A percentile compares a stretch with the other conserved stretches of the same genome.
Evolutionary conservation across 37 sponge, comb jelly and placozoan genomes (phyloP).

Genomic region (Corticium candelabrum): DNA sequence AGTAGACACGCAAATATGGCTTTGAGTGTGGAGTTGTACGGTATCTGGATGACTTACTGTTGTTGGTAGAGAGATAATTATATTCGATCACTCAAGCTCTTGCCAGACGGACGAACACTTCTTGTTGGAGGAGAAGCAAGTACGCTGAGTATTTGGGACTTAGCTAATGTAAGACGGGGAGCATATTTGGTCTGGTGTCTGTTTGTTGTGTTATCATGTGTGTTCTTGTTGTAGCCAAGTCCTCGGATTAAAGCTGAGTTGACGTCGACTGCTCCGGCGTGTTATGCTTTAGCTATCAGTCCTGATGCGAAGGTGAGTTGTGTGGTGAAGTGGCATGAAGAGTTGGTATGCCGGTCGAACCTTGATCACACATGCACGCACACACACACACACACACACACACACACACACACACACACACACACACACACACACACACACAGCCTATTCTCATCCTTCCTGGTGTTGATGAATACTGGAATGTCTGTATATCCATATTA

Average conservation of each 20-base stretch:
- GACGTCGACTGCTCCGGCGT: constrained; percentile 74
- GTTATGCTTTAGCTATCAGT: constrained; percentile 87
- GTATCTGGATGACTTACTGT: not conserved
- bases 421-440: no score
- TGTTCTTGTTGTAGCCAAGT: constrained; percentile 24
- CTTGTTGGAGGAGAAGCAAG: constrained; percentile 94
- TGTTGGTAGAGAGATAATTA: constrained; percentile 62
- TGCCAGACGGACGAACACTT: constrained; percentile 84
- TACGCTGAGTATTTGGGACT: constrained; percentile 86
- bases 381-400: no score
- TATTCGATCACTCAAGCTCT: constrained; percentile 89
- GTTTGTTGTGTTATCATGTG: not conserved
- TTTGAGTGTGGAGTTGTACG: constrained; percentile 3
- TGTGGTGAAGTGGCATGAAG: no score
- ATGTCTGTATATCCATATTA: no score
- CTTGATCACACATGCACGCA: no score
- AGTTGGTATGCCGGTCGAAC: no score
- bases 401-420: no score
- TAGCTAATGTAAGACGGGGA: constrained; percentile 47
- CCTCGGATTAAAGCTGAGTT: constrained; percentile 76
- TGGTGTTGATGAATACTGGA: no score
- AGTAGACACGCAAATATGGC: not conserved
- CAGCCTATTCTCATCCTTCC: no score
- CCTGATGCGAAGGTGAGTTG: constrained; percentile 73
- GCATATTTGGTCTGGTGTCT: not conserved